A percentile compares a stretch with the other conserved stretches of the same genome.
Conservation (phyloP, 1,140 invertebrate genomes). For the Hetaerina americana region DNA sequence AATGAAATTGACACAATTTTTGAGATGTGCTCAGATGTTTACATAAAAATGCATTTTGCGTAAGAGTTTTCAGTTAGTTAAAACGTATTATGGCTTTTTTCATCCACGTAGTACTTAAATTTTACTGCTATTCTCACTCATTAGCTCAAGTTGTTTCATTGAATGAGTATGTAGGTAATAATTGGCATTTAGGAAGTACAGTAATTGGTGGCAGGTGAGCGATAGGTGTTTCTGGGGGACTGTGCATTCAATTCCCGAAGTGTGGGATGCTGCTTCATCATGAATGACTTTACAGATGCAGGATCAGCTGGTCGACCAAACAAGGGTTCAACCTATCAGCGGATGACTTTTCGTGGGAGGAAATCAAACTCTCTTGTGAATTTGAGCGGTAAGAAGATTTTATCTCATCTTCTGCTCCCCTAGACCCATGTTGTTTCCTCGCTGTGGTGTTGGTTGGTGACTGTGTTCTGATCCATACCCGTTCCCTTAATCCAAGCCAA, state of each 20-base stretch:
- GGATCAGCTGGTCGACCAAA: background rate
- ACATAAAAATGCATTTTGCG: no score
- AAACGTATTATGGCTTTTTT: no score
- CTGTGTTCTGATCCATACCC: conserved; percentile 8
- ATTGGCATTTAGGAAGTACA: no score
- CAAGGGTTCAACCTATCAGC: conserved; percentile 4
- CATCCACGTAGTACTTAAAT: no score
- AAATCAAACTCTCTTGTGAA: conserved; percentile 89
- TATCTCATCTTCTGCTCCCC: conserved; percentile 12
- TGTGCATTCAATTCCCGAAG: background rate
- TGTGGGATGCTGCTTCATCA: background rate
- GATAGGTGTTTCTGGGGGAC: background rate
- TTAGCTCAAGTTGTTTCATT: background rate
- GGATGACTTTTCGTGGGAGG: conserved; percentile 60
- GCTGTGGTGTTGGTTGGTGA: conserved; percentile 9
- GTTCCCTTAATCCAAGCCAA: no score
- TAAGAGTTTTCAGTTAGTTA: no score
- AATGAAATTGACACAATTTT: no score
- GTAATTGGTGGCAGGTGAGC: conserved; percentile 9
- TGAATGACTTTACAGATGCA: background rate
- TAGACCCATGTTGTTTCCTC: conserved; percentile 5
- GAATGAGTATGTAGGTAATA: no score
- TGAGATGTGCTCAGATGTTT: no score
- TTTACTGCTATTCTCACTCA: background rate
- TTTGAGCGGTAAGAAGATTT: conserved; percentile 68